Evolutionary conservation across 2,113 vertebrate species (phyloP).

Genomic region (Nesogale talazaci): DNA sequence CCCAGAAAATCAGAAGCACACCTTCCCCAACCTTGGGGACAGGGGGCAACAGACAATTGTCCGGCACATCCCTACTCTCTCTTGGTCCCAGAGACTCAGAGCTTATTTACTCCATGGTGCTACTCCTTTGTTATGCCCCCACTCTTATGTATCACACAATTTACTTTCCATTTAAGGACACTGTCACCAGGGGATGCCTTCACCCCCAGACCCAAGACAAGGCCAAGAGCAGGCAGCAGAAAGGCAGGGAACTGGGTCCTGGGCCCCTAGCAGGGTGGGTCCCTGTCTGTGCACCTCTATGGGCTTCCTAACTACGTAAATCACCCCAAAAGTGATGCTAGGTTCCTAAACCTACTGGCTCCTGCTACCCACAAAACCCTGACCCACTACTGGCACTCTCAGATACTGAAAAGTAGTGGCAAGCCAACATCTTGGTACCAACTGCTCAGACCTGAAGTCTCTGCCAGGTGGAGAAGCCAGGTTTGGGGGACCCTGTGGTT

Average conservation of each 20-base stretch:
- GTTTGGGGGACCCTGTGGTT: not conserved
- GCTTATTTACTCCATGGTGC: not conserved
- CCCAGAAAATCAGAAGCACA: not conserved
- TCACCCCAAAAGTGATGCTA: fast-evolving
- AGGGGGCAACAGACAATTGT: fast-evolving
- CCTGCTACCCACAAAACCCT: slow-evolving; percentile 7
- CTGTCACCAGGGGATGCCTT: not conserved
- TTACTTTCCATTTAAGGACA: not conserved
- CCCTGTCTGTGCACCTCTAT: not conserved
- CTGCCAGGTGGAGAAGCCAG: not conserved
- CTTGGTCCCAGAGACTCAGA: too few species aligned
- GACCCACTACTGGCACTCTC: not conserved
- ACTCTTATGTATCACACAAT: fast-evolving
- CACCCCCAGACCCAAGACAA: not conserved
- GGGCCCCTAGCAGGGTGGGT: not conserved
- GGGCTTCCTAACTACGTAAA: not conserved
- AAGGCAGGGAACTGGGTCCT: not conserved
- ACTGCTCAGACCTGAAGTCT: not conserved
- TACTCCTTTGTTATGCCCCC: not conserved
- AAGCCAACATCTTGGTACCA: not conserved
- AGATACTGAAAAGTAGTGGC: not conserved
- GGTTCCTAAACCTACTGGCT: not conserved
- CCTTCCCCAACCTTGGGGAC: fast-evolving
- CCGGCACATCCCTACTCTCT: too few species aligned
- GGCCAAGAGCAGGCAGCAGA: not conserved